phyloP scores from a whole-genome alignment of 2,888 invertebrate genomes.

The Crepidodera aurea region DNA sequence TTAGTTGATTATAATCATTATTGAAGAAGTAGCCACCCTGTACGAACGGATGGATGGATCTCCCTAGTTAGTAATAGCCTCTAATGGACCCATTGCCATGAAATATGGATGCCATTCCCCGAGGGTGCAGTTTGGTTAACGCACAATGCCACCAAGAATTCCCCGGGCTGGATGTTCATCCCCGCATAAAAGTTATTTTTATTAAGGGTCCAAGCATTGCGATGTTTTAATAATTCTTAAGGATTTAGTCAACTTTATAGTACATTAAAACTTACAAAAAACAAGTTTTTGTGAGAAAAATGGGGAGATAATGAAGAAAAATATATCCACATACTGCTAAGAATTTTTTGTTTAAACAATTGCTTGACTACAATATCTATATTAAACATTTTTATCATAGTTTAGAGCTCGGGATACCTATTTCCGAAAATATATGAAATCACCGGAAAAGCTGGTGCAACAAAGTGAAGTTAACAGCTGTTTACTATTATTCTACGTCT shows the following conservation, averaged over 20 bases:
- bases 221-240: background rate
- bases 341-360: too few relatives aligned
- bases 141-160: constrained; percentile 39
- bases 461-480: constrained; percentile 50
- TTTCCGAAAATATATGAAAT: constrained; percentile 40
- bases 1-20: too few relatives aligned
- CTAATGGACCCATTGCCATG: constrained; percentile 60
- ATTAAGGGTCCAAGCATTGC: constrained; percentile 3
- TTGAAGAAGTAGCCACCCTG: constrained; percentile 2
- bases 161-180: background rate
- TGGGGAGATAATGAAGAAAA: too few relatives aligned
- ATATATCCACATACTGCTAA: too few relatives aligned
- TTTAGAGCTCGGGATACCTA: background rate
- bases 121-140: constrained; percentile 47
- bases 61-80: constrained; percentile 56
- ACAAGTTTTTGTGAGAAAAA: too few relatives aligned
- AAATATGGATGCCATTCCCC: constrained; percentile 57
- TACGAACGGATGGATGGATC: constrained; percentile 51
- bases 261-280: too few relatives aligned
- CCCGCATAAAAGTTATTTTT: background rate
- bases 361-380: too few relatives aligned
- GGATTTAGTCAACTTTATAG: too few relatives aligned
- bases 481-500: constrained; percentile 52
- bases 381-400: background rate
- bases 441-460: constrained; percentile 47